Evolutionary conservation across 2,888 invertebrate genomes (phyloP).

Genomic region (Chrysotoxum bicinctum): DNA sequence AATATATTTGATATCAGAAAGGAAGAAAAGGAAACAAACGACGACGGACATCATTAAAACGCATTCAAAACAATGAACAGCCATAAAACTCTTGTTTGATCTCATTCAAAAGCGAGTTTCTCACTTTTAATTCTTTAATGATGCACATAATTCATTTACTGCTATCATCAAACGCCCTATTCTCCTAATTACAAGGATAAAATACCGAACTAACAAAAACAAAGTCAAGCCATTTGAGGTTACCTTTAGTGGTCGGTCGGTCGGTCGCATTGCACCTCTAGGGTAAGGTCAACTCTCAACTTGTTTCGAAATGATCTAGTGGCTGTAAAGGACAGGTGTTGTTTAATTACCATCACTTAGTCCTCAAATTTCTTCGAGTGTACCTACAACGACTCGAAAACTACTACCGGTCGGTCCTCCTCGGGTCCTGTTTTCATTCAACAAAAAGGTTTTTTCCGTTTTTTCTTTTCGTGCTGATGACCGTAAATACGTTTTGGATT

Average conservation of each 20-base stretch:
- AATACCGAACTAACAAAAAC: constrained; percentile 56
- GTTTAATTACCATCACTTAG: constrained; percentile 65
- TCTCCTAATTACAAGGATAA: constrained; percentile 70
- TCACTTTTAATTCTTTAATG: constrained; percentile 60
- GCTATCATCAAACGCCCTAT: constrained; percentile 60
- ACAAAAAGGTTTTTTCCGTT: neutral
- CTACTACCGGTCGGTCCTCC: constrained; percentile 50
- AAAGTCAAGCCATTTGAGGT: constrained; percentile 58
- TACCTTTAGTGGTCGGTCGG: constrained; percentile 27
- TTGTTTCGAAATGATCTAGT: constrained; percentile 60
- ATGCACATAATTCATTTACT: constrained; percentile 66
- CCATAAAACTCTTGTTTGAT: constrained; percentile 29
- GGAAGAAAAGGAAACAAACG: neutral
- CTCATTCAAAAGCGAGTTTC: constrained; percentile 32
- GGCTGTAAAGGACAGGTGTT: constrained; percentile 66
- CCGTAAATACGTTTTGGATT: constrained; percentile 62
- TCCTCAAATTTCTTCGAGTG: neutral
- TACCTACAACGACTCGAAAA: constrained; percentile 6
- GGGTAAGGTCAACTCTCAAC: constrained; percentile 19
- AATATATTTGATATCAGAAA: neutral
- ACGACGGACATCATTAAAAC: neutral
- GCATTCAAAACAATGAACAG: neutral
- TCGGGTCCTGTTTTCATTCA: constrained; percentile 60
- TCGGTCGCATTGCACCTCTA: neutral
- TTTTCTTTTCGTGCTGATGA: constrained; percentile 39